Evolutionary conservation across 2,888 invertebrate species (phyloP).

Genomic region (Conus canariensis): DNA sequence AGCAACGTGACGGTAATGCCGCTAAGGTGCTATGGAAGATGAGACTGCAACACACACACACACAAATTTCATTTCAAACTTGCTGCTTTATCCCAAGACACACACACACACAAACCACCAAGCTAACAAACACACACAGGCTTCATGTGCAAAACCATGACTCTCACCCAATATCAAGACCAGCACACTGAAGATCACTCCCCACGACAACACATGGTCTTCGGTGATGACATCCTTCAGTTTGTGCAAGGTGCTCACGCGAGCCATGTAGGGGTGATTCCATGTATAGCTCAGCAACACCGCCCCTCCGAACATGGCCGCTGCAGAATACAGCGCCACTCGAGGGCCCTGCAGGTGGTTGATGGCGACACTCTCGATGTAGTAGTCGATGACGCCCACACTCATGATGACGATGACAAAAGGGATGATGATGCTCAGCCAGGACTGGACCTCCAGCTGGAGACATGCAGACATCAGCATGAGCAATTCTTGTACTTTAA

Average conservation of each 20-base stretch:
- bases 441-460: constrained; percentile 71
- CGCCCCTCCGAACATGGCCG: constrained; percentile 78
- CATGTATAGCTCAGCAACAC: constrained; percentile 75
- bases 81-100: neutral
- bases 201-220: constrained; percentile 79
- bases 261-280: constrained; percentile 76
- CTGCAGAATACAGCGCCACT: constrained; percentile 77
- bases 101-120: neutral
- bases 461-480: constrained; percentile 27
- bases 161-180: constrained; percentile 79
- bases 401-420: constrained; percentile 77
- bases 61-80: neutral
- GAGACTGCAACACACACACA: neutral
- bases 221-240: constrained; percentile 72
- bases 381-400: constrained; percentile 80
- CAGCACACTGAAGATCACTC: constrained; percentile 79
- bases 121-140: neutral
- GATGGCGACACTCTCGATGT: constrained; percentile 78
- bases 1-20: too few species aligned
- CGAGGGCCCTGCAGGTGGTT: constrained; percentile 74
- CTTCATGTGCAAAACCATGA: neutral
- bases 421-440: constrained; percentile 73
- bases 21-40: too few species aligned
- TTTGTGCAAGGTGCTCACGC: constrained; percentile 69
- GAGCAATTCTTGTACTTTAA: neutral